Evolutionary conservation across 2,888 invertebrate genomes (phyloP).

Genomic region (Cistogaster globosa): DNA sequence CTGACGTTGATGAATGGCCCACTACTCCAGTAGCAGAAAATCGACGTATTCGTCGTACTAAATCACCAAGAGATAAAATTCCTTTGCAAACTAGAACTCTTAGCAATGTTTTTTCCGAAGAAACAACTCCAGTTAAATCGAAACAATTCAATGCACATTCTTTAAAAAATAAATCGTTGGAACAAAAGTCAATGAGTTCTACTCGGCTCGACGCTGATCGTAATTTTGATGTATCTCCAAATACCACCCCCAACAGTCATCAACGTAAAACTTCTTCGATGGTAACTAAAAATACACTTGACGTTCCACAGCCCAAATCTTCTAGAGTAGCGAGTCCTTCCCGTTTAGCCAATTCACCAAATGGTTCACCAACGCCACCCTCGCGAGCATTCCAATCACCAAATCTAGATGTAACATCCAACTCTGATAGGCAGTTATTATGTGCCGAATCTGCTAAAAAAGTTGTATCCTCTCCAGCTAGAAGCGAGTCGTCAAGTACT

Average conservation of each 20-base stretch:
- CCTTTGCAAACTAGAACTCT: conserved; percentile 6
- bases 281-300: conserved; percentile 21
- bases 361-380: conserved; percentile 73
- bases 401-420: conserved; percentile 77
- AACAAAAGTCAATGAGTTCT: conserved; percentile 76
- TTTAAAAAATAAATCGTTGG: conserved; percentile 26
- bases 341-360: conserved; percentile 72
- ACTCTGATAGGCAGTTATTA: conserved; percentile 71
- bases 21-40: conserved; percentile 76
- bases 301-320: conserved; percentile 10
- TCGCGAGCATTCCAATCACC: conserved; percentile 74
- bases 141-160: conserved; percentile 51
- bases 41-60: conserved; percentile 76
- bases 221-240: conserved; percentile 77
- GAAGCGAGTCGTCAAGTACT: conserved; percentile 74
- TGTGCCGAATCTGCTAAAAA: conserved; percentile 62
- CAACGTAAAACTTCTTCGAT: conserved; percentile 19
- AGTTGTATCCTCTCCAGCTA: conserved; percentile 76
- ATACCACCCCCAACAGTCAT: conserved; percentile 70
- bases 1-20: conserved; percentile 80
- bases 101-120: conserved; percentile 4
- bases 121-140: conserved; percentile 75
- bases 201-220: conserved; percentile 76
- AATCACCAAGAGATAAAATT: conserved; percentile 73
- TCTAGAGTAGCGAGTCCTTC: conserved; percentile 34